These are phyloP conservation scores for Variabilichromis moorii DNA, from an alignment of 2,113 vertebrate species.

Conservation along the genomic window DNA sequence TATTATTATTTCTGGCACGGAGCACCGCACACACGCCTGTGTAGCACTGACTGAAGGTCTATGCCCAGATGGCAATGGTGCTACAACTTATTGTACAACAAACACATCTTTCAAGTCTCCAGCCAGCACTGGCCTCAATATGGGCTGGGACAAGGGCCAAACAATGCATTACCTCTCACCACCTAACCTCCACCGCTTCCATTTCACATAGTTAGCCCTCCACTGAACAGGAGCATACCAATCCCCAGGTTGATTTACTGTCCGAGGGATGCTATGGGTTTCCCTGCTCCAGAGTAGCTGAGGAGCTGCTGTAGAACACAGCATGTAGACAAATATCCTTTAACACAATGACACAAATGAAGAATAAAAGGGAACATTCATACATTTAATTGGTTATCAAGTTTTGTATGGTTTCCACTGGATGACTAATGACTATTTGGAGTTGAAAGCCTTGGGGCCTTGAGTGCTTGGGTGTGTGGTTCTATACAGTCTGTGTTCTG, in stretches of 20 bases:
- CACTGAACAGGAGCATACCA: constrained; percentile 43
- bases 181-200: constrained; percentile 43
- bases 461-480: constrained; percentile 25
- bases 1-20: constrained; percentile 75
- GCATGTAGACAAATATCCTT: background rate
- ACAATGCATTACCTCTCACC: constrained; percentile 56
- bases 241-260: constrained; percentile 45
- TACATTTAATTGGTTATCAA: constrained; percentile 38
- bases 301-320: background rate
- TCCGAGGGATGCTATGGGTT: constrained; percentile 7
- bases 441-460: constrained; percentile 23
- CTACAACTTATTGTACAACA: constrained; percentile 70
- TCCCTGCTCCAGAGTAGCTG: constrained; percentile 2
- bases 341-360: background rate
- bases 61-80: constrained; percentile 68
- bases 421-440: constrained; percentile 53
- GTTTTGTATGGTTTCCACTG: constrained; percentile 28
- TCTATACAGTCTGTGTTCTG: constrained; percentile 57
- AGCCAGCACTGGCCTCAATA: constrained; percentile 37
- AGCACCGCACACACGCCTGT: constrained; percentile 53
- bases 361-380: background rate
- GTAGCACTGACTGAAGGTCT: constrained; percentile 66
- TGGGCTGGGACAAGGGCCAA: constrained; percentile 53
- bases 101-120: constrained; percentile 66
- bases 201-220: constrained; percentile 38